Percentiles rank a stretch among this genome's conserved stretches.
phyloP scores from a whole-genome alignment of 1,140 invertebrate species.

The Gonioctena quinquepunctata region DNA sequence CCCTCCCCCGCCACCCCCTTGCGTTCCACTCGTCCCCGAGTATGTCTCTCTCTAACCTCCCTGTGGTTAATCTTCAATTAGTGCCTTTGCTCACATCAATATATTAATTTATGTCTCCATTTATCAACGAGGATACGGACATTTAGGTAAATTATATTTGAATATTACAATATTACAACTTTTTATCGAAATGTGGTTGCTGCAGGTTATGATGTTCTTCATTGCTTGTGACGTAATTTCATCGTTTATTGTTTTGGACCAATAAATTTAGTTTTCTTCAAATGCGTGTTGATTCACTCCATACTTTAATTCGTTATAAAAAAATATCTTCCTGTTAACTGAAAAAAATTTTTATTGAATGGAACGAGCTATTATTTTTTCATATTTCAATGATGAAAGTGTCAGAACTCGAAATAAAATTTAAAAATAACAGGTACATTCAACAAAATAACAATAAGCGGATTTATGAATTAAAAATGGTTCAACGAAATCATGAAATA shows the following conservation, averaged over 20 bases:
- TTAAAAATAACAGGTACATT: too few species aligned
- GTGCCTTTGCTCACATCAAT: constrained; percentile 55
- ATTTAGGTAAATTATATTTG: constrained; percentile 6
- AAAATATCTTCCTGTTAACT: too few species aligned
- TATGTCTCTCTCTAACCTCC: constrained; percentile 56
- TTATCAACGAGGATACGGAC: constrained; percentile 14
- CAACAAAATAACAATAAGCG: too few species aligned
- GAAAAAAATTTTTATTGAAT: too few species aligned
- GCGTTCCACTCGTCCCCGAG: constrained; percentile 48
- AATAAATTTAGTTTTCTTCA: background rate
- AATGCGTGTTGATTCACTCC: background rate
- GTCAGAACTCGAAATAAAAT: too few species aligned
- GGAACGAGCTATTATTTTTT: too few species aligned
- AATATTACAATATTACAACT: background rate
- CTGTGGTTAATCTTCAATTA: constrained; percentile 56
- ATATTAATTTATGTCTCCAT: constrained; percentile 35
- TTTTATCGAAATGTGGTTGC: background rate
- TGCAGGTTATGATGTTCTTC: background rate
- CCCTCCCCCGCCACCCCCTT: constrained; percentile 58
- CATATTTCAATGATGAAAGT: too few species aligned
- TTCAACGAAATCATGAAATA: too few species aligned
- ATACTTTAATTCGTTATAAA: too few species aligned
- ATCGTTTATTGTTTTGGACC: background rate
- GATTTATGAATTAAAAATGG: too few species aligned
- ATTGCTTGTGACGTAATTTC: too few species aligned